Evolutionary conservation across 2,888 invertebrate genomes (phyloP).

Genomic region (Andrena bucephala): DNA sequence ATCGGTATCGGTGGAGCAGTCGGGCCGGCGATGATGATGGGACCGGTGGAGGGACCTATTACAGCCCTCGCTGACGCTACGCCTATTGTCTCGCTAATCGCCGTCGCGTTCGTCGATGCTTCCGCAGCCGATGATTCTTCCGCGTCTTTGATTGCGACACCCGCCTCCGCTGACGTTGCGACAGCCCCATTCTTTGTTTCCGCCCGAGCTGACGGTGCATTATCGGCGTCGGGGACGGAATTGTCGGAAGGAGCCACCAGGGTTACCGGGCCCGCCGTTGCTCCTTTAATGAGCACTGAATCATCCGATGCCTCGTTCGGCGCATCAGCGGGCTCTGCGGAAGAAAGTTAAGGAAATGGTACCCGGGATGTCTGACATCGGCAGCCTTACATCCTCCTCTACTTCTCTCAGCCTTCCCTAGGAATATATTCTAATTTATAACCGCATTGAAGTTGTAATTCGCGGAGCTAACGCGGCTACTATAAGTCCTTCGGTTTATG

Average conservation of each 20-base stretch:
- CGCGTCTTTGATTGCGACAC: constrained; percentile 24
- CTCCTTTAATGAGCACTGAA: constrained; percentile 59
- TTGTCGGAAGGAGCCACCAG: constrained; percentile 44
- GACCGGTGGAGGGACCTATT: constrained; percentile 57
- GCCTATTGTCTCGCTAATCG: constrained; percentile 31
- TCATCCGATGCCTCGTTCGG: background rate
- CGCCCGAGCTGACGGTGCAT: constrained; percentile 20
- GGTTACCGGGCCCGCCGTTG: constrained; percentile 53
- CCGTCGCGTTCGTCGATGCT: constrained; percentile 10
- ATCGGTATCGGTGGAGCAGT: constrained; percentile 33
- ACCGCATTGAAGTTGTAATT: background rate
- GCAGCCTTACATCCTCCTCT: background rate
- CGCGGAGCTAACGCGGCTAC: background rate
- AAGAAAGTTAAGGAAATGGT: background rate
- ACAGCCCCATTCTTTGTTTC: constrained; percentile 32
- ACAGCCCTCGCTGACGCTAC: constrained; percentile 38
- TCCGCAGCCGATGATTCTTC: constrained; percentile 26
- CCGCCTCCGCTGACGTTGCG: constrained; percentile 35
- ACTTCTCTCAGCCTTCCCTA: too few relatives aligned
- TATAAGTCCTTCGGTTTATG: constrained; percentile 49
- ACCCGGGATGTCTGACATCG: background rate
- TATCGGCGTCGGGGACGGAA: background rate
- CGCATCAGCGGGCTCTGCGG: background rate
- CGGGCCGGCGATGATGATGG: constrained; percentile 51
- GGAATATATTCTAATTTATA: constrained; percentile 2